These are phyloP conservation scores for Bucco capensis DNA, from an alignment of 2,113 vertebrate species.

Conservation along the genomic window DNA sequence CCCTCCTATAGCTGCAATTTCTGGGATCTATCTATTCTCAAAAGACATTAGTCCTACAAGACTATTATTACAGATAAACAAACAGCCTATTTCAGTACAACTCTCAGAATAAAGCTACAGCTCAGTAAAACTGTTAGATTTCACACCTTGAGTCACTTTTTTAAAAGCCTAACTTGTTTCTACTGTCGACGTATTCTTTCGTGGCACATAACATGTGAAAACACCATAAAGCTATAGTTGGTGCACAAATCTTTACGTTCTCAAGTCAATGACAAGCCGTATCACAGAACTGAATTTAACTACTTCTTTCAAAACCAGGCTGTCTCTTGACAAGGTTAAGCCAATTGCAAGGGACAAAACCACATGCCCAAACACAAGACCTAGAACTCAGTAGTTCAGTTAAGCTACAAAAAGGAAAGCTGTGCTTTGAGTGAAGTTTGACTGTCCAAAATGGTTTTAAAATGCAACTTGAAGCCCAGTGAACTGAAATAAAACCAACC, in stretches of 20 bases:
- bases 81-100: background rate
- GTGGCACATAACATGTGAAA: background rate
- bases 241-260: background rate
- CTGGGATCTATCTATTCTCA: background rate
- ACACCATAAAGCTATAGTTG: background rate
- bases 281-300: background rate
- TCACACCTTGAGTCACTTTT: background rate
- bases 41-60: background rate
- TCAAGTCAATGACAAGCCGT: background rate
- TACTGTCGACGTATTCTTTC: background rate
- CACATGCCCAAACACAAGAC: background rate
- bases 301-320: background rate
- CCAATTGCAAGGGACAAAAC: background rate
- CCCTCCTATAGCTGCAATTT: fast-evolving
- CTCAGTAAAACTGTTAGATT: background rate
- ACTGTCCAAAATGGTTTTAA: background rate
- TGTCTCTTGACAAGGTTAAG: background rate
- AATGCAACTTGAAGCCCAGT: background rate
- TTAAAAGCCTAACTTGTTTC: background rate
- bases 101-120: background rate
- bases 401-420: background rate
- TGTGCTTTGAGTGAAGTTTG: background rate
- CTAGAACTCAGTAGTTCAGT: background rate
- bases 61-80: background rate
- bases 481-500: background rate